phyloP scores from a whole-genome alignment of 2,888 invertebrate genomes.

The Parthenolecanium corni region DNA sequence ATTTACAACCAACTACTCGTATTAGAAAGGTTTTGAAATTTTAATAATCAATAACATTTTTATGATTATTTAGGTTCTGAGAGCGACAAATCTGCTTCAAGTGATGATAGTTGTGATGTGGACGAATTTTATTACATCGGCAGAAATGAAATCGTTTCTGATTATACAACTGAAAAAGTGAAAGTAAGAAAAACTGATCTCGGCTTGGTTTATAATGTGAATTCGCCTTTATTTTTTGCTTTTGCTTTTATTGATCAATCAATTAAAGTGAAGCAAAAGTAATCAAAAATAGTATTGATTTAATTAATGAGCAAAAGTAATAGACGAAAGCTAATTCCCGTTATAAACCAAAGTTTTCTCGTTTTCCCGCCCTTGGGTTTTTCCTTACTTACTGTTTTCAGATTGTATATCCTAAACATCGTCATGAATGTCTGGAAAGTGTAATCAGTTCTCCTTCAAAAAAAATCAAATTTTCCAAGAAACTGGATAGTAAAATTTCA shows the following conservation, averaged over 20 bases:
- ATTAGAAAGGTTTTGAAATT: neutral
- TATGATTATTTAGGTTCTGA: neutral
- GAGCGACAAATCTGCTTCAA: neutral
- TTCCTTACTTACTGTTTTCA: neutral
- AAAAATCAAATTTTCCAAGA: neutral
- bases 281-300: too few species aligned
- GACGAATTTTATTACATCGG: neutral
- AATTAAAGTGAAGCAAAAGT: too few species aligned
- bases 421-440: conserved; percentile 1
- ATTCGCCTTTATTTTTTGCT: too few species aligned
- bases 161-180: neutral
- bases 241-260: too few species aligned
- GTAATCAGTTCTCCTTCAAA: neutral
- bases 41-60: neutral
- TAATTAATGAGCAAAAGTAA: too few species aligned
- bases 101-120: neutral
- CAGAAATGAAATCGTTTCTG: neutral
- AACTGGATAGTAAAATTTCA: conserved; percentile 31
- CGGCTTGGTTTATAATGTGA: too few species aligned
- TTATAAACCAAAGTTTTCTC: neutral
- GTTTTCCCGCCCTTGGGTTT: neutral
- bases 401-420: neutral
- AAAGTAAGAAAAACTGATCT: too few species aligned
- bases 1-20: too few species aligned
- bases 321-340: too few species aligned